A percentile compares a stretch with the other conserved stretches of the same genome.
These are phyloP conservation scores for Anseranas semipalmata DNA, from an alignment of 2,113 vertebrate genomes.

Conservation along the genomic window DNA sequence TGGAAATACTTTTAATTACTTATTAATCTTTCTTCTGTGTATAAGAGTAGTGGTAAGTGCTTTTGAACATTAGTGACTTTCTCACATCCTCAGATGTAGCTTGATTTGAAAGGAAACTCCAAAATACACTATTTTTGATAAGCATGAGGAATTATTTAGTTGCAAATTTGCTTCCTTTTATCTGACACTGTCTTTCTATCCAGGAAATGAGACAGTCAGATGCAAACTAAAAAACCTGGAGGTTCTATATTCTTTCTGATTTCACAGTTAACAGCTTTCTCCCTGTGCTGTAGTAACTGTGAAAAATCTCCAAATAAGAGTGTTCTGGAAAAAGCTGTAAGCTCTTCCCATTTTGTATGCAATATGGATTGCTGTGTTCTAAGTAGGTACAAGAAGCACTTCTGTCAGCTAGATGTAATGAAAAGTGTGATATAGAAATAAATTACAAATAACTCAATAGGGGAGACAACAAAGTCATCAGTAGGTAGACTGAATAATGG, in stretches of 20 bases:
- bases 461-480: not conserved
- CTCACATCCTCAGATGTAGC: not conserved
- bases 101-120: not conserved
- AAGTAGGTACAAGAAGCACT: not conserved
- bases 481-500: not conserved
- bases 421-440: not conserved
- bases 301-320: not conserved
- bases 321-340: not conserved
- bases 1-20: conserved; percentile 27
- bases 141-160: not conserved
- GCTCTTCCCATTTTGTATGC: not conserved
- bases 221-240: not conserved
- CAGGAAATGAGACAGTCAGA: not conserved
- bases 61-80: not conserved
- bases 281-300: not conserved
- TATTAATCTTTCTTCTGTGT: not conserved
- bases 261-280: not conserved
- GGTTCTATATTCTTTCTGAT: not conserved
- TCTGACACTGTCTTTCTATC: not conserved
- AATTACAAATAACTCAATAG: not conserved
- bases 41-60: not conserved
- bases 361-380: not conserved
- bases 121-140: not conserved
- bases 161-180: not conserved
- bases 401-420: not conserved